Evolutionary conservation across 2,888 invertebrate species (phyloP).

Genomic region (Ligdia adustata): DNA sequence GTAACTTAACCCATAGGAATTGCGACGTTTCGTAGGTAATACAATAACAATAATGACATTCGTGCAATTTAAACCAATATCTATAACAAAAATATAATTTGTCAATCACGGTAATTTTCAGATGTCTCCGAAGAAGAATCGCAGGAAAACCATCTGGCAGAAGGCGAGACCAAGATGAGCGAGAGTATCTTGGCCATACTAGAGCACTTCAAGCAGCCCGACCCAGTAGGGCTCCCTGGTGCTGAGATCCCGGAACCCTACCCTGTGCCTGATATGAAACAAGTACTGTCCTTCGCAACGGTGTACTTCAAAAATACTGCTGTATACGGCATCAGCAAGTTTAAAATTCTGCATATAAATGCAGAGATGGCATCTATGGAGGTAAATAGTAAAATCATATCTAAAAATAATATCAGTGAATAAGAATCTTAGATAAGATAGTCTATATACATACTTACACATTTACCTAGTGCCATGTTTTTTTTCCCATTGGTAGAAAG

Average conservation of each 20-base stretch:
- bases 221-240: constrained; percentile 91
- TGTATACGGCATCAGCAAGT: constrained; percentile 90
- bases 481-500: too few species aligned
- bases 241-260: constrained; percentile 92
- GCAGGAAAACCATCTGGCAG: constrained; percentile 45
- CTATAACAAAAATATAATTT: too few species aligned
- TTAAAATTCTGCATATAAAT: constrained; percentile 88
- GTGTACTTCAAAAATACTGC: constrained; percentile 89
- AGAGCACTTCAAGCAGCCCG: constrained; percentile 92
- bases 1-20: too few species aligned
- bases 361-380: constrained; percentile 90
- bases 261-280: constrained; percentile 89
- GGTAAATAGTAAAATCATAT: constrained; percentile 61
- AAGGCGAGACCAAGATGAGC: constrained; percentile 87
- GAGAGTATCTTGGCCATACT: constrained; percentile 88
- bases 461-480: too few species aligned
- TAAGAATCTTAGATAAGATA: too few species aligned
- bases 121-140: constrained; percentile 37
- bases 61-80: too few species aligned
- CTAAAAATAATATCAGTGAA: too few species aligned
- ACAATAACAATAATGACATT: too few species aligned
- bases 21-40: too few species aligned
- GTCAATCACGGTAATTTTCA: constrained; percentile 18
- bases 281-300: constrained; percentile 87
- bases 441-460: too few species aligned